phyloP scores from a whole-genome alignment of 1,140 invertebrate genomes.

The Pseudomyrmex concolor region DNA sequence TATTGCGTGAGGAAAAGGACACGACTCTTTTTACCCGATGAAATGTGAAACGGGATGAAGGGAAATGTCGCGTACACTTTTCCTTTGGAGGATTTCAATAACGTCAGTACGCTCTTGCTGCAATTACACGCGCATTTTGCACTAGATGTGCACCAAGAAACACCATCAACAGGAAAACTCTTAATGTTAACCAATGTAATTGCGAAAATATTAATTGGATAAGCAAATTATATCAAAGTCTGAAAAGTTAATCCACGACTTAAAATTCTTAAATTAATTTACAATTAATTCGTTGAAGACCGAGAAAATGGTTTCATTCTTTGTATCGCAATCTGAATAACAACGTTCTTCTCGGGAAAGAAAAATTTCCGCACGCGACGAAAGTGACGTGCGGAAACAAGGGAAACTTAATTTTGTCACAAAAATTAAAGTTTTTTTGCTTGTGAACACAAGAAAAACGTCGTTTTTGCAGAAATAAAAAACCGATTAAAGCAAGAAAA shows the following conservation, averaged over 20 bases:
- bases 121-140: slow-evolving; percentile 9
- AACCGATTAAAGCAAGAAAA: neutral
- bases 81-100: neutral
- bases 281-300: too few species aligned
- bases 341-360: slow-evolving; percentile 18
- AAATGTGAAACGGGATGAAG: slow-evolving; percentile 12
- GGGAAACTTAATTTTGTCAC: slow-evolving; percentile 42
- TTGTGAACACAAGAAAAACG: neutral
- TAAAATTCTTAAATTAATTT: too few species aligned
- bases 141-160: too few species aligned
- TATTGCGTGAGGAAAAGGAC: slow-evolving; percentile 16
- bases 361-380: neutral
- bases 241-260: too few species aligned
- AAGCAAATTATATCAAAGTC: too few species aligned
- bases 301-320: too few species aligned
- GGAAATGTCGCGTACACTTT: slow-evolving; percentile 50
- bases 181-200: too few species aligned
- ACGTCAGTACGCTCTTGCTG: slow-evolving; percentile 5
- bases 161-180: too few species aligned
- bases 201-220: too few species aligned
- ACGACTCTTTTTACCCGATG: slow-evolving; percentile 12
- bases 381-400: slow-evolving; percentile 68
- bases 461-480: neutral
- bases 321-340: neutral
- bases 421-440: neutral